These are phyloP conservation scores for Cryptus armator DNA, from an alignment of 2,888 invertebrate genomes.

Conservation along the genomic window DNA sequence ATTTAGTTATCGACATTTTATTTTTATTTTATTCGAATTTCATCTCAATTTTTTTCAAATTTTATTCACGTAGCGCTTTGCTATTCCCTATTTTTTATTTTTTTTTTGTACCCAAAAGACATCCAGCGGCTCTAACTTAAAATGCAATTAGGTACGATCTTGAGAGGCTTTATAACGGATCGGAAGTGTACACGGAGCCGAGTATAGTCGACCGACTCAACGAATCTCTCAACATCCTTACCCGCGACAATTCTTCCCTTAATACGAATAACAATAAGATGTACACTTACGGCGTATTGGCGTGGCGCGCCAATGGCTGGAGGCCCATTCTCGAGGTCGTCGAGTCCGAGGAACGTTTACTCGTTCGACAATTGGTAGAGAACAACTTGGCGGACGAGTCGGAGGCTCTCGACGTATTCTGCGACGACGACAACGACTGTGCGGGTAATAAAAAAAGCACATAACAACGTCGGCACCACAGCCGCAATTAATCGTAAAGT, in stretches of 20 bases:
- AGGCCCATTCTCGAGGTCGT: conserved; percentile 84
- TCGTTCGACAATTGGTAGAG: conserved; percentile 72
- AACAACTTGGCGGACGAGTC: conserved; percentile 76
- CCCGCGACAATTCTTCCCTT: conserved; percentile 76
- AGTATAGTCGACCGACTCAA: conserved; percentile 78
- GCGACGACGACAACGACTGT: conserved; percentile 81
- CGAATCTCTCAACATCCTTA: conserved; percentile 79
- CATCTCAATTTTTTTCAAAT: neutral
- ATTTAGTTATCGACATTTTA: too few relatives aligned
- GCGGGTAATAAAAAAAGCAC: conserved; percentile 73
- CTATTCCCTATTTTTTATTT: neutral
- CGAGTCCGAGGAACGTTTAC: conserved; percentile 82
- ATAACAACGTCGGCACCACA: neutral
- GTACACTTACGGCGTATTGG: conserved; percentile 80
- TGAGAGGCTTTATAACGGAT: conserved; percentile 79
- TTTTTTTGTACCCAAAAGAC: neutral
- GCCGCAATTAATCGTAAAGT: neutral
- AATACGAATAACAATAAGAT: conserved; percentile 81
- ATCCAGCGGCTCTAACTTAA: neutral
- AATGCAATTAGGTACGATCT: conserved; percentile 78
- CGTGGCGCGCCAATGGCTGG: conserved; percentile 84
- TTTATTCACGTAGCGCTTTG: too few relatives aligned
- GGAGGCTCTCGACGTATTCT: conserved; percentile 73
- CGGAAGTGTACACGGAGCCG: conserved; percentile 75
- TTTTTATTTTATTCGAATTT: too few relatives aligned